A percentile compares a stretch with the other conserved stretches of the same genome.
Conservation (phyloP, 2,797 vertebrate genomes). For the Craterocephalus amniculus region DNA sequence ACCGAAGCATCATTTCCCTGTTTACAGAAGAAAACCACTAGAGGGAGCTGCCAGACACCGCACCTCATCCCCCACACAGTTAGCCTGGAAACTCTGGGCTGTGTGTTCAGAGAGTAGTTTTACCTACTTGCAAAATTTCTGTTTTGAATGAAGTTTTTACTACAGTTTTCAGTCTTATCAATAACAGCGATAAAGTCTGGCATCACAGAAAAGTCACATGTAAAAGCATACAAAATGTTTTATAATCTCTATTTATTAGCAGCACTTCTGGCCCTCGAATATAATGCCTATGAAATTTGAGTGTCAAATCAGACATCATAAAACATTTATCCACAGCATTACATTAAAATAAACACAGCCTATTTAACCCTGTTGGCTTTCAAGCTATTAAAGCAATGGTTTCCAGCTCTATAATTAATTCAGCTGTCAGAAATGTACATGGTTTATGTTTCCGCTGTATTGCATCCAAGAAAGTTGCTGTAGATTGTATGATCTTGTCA, state of each 20-base stretch:
- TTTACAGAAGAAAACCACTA: slow-evolving; percentile 57
- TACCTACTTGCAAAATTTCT: neutral
- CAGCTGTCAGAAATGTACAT: neutral
- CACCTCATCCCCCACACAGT: neutral
- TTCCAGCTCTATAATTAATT: neutral
- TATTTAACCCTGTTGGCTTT: neutral
- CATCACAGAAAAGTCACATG: neutral
- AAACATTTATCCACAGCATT: neutral
- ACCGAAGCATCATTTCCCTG: neutral
- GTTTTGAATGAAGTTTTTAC: neutral
- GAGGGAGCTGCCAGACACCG: slow-evolving; percentile 63
- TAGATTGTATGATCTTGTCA: neutral
- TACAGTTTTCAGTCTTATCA: neutral
- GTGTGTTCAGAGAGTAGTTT: neutral
- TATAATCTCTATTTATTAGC: neutral
- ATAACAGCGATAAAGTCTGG: neutral
- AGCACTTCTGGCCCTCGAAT: neutral
- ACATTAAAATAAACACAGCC: neutral
- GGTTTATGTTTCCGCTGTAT: neutral
- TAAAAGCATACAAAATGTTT: neutral
- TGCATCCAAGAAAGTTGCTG: neutral
- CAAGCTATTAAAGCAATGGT: neutral
- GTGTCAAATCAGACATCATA: neutral
- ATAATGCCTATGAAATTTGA: neutral
- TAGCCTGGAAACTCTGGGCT: neutral